phyloP scores from a whole-genome alignment of 2,888 invertebrate genomes.

The Orthosia incerta region DNA sequence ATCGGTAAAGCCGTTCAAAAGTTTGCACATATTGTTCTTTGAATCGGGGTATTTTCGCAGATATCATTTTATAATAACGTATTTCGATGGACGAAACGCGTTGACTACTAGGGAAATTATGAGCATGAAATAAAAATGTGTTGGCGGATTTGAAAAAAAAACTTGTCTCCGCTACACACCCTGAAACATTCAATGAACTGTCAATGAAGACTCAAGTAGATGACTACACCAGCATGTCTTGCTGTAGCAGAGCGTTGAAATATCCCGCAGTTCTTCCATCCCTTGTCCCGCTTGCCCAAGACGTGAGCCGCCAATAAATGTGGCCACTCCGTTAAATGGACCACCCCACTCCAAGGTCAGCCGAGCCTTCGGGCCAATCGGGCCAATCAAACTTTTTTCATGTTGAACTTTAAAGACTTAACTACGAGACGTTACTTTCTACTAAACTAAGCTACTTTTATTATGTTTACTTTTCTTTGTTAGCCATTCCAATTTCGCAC shows the following conservation, averaged over 20 bases:
- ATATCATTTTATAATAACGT: too few relatives aligned
- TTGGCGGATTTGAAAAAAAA: too few relatives aligned
- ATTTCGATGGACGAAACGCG: too few relatives aligned
- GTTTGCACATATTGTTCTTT: too few relatives aligned
- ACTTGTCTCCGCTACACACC: not conserved
- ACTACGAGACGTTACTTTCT: conserved; percentile 50
- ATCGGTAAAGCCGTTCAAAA: too few relatives aligned
- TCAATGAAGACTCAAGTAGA: not conserved
- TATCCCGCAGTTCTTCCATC: conserved; percentile 24
- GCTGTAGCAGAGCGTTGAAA: not conserved
- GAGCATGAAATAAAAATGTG: too few relatives aligned
- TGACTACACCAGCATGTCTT: not conserved
- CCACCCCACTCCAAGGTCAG: conserved; percentile 74
- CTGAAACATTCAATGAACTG: too few relatives aligned
- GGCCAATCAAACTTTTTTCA: conserved; percentile 84
- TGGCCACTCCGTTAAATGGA: conserved; percentile 83
- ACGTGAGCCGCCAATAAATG: conserved; percentile 85
- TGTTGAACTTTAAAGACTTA: conserved; percentile 78
- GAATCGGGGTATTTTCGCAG: too few relatives aligned
- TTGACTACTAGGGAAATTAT: too few relatives aligned
- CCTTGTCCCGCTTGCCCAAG: conserved; percentile 51
- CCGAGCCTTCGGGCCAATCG: conserved; percentile 76
- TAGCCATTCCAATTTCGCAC: conserved; percentile 47
- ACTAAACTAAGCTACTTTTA: conserved; percentile 15
- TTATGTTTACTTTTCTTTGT: conserved; percentile 29